Conservation (phyloP, 2,888 invertebrate species). For the Amphipoea oculea region DNA sequence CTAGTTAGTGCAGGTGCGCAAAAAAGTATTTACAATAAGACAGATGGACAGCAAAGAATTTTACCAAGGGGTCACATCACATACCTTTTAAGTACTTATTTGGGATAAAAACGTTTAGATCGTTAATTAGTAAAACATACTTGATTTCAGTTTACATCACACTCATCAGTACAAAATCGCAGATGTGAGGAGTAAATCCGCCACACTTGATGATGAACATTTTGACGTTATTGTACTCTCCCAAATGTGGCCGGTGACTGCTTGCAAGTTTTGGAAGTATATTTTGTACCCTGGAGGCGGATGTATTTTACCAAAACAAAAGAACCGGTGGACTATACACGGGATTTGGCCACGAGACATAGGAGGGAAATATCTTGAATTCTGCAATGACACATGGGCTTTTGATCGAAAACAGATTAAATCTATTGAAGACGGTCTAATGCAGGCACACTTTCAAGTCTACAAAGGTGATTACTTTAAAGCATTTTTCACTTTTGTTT, state of each 20-base stretch:
- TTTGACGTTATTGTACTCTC: not conserved
- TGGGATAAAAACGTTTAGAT: too few species aligned
- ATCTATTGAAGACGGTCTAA: not conserved
- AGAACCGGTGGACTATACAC: not conserved
- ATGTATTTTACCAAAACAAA: not conserved
- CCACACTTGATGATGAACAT: too few species aligned
- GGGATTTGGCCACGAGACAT: slow-evolving; percentile 11
- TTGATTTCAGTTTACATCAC: slow-evolving; percentile 3
- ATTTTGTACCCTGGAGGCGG: not conserved
- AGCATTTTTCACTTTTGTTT: too few species aligned
- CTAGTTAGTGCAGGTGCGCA: too few species aligned
- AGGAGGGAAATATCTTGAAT: not conserved
- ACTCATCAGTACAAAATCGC: not conserved
- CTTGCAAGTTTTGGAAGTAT: not conserved
- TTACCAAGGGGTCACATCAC: too few species aligned
- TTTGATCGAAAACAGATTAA: not conserved
- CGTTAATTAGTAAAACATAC: not conserved
- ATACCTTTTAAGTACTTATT: too few species aligned
- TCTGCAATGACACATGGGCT: not conserved
- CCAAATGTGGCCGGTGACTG: slow-evolving; percentile 1
- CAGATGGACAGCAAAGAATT: too few species aligned
- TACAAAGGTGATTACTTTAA: not conserved
- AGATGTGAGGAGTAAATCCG: not conserved
- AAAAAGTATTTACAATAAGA: too few species aligned
- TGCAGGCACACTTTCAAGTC: not conserved